These are phyloP conservation scores for Philaenus spumarius DNA, from an alignment of 1,140 invertebrate species.

Conservation along the genomic window DNA sequence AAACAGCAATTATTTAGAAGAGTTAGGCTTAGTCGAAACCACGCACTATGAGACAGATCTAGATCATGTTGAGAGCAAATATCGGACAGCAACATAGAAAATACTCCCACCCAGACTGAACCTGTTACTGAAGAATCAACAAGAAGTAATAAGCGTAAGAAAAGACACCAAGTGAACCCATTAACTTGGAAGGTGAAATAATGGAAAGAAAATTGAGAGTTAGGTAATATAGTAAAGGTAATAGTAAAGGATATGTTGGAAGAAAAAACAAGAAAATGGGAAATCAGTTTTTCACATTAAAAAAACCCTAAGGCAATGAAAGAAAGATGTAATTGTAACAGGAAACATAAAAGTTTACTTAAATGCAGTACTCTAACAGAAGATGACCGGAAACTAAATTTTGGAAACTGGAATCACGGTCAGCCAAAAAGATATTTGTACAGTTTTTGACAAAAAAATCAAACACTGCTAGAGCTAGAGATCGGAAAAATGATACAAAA, in stretches of 20 bases:
- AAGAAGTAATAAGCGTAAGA: neutral
- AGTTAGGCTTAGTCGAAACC: too few relatives aligned
- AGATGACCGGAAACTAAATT: slow-evolving; percentile 9
- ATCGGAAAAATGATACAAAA: slow-evolving; percentile 1
- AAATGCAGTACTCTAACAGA: neutral
- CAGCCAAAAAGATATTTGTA: slow-evolving; percentile 9
- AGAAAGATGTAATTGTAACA: slow-evolving; percentile 13
- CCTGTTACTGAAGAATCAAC: too few relatives aligned
- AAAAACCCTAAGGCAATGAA: slow-evolving; percentile 6
- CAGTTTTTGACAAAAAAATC: slow-evolving; percentile 5
- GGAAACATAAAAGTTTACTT: slow-evolving; percentile 9
- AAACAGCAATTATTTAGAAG: too few relatives aligned
- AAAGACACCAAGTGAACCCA: slow-evolving; percentile 9
- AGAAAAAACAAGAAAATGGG: slow-evolving; percentile 1
- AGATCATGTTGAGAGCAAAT: too few relatives aligned
- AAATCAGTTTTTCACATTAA: slow-evolving; percentile 2
- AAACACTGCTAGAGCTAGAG: slow-evolving; percentile 1
- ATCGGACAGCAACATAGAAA: too few relatives aligned
- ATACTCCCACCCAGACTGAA: too few relatives aligned
- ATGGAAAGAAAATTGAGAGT: slow-evolving; percentile 5
- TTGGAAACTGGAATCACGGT: slow-evolving; percentile 15
- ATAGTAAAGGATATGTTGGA: too few relatives aligned
- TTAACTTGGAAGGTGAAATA: slow-evolving; percentile 7
- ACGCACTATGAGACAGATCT: too few relatives aligned
- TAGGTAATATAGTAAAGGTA: slow-evolving; percentile 3